Evolutionary conservation across 2,113 vertebrate genomes (phyloP).

Genomic region (Odocoileus virginianus): DNA sequence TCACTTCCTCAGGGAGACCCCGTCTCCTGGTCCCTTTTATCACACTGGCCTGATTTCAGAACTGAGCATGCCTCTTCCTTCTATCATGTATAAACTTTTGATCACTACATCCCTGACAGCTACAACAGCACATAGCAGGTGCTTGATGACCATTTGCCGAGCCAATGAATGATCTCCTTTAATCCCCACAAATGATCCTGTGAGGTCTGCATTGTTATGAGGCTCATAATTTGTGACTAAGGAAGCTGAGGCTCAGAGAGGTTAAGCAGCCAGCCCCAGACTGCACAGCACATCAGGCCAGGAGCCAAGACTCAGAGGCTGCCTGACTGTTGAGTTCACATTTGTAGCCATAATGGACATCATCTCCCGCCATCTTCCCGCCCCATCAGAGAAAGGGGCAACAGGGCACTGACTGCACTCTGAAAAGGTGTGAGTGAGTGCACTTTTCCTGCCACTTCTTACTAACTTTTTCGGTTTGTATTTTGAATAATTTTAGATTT

Average conservation of each 20-base stretch:
- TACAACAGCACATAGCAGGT: neutral
- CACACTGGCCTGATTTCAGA: neutral
- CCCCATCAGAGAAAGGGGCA: neutral
- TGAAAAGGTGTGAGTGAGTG: neutral
- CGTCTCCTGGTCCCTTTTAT: neutral
- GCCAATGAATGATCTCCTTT: neutral
- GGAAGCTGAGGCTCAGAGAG: neutral
- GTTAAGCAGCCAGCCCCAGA: neutral
- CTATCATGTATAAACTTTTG: fast-evolving
- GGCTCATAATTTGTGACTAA: neutral
- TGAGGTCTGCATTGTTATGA: neutral
- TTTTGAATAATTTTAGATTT: neutral
- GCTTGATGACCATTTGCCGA: neutral
- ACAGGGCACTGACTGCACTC: too few species aligned
- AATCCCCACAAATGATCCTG: neutral
- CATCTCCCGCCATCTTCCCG: neutral
- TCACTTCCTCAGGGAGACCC: neutral
- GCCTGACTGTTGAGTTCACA: neutral
- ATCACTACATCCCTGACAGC: fast-evolving
- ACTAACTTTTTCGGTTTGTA: neutral
- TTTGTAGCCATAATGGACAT: neutral
- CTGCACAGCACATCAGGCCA: fast-evolving
- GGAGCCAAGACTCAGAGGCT: neutral
- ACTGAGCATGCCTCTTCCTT: neutral
- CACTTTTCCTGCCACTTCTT: neutral